These are phyloP conservation scores for Drosophila heteroneura DNA, from an alignment of 2,888 invertebrate genomes.

Conservation along the genomic window DNA sequence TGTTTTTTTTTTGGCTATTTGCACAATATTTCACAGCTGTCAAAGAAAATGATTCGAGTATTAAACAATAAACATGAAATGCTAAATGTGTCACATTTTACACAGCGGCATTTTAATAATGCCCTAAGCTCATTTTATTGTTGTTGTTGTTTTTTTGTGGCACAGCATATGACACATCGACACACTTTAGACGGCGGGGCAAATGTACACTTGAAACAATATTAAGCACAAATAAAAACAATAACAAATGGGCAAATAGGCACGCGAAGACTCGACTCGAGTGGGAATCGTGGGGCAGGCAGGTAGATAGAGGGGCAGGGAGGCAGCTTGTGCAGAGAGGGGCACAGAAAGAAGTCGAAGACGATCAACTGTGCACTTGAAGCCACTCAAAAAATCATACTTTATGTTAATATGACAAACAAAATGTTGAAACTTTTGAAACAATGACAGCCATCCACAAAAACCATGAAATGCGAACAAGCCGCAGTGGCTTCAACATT, in stretches of 20 bases:
- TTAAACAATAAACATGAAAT: conserved; percentile 27
- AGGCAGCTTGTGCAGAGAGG: neutral
- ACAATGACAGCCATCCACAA: conserved; percentile 46
- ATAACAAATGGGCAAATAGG: conserved; percentile 59
- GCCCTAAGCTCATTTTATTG: conserved; percentile 35
- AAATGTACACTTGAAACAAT: conserved; percentile 71
- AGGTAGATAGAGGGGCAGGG: neutral
- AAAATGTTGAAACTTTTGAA: conserved; percentile 70
- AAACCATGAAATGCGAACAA: conserved; percentile 39
- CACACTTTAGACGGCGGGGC: conserved; percentile 52
- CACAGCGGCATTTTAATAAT: conserved; percentile 49
- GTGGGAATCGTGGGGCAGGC: conserved; percentile 6
- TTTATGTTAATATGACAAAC: conserved; percentile 80
- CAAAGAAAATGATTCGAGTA: conserved; percentile 47
- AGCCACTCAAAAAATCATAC: conserved; percentile 78
- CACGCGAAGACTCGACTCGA: conserved; percentile 52
- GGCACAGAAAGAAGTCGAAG: conserved; percentile 4
- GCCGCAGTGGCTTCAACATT: conserved; percentile 36
- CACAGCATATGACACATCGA: conserved; percentile 60
- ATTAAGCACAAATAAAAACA: conserved; percentile 56
- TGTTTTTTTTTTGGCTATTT: conserved; percentile 32
- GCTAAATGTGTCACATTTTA: conserved; percentile 67
- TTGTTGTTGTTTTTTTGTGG: conserved; percentile 4
- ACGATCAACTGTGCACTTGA: conserved; percentile 50
- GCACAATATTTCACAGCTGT: conserved; percentile 59